A percentile compares a stretch with the other conserved stretches of the same genome.
Conservation (phyloP, 2,113 vertebrate species). For the Cebus imitator region DNA sequence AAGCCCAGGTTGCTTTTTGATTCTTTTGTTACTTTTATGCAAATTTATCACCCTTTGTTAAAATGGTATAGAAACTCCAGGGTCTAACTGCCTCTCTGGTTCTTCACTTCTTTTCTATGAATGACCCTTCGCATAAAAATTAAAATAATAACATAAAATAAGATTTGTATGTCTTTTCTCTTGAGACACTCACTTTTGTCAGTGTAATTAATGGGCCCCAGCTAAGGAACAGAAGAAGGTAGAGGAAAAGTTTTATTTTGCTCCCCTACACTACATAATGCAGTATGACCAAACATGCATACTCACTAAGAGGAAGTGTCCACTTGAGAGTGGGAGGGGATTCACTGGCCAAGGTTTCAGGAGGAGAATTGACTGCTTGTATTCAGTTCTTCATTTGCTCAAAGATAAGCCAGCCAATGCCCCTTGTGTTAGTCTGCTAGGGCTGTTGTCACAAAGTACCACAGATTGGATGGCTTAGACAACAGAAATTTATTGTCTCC, state of each 20-base stretch:
- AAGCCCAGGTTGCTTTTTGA: not conserved
- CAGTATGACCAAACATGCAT: not conserved
- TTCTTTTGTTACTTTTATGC: not conserved
- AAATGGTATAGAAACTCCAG: not conserved
- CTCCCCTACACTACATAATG: rapidly evolving
- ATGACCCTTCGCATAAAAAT: not conserved
- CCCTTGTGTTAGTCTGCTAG: not conserved
- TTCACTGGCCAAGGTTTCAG: not conserved
- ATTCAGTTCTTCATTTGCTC: not conserved
- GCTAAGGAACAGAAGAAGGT: not conserved
- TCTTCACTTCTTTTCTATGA: not conserved
- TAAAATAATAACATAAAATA: not conserved
- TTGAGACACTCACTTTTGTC: not conserved
- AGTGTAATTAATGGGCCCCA: not conserved
- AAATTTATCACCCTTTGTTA: not conserved
- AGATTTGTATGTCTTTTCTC: not conserved
- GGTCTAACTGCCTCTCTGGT: not conserved
- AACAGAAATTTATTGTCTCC: not conserved
- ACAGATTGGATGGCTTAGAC: not conserved
- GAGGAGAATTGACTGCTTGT: not conserved
- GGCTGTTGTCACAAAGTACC: not conserved
- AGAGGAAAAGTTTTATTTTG: not conserved
- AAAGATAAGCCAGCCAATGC: not conserved
- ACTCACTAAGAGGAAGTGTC: too few species aligned
- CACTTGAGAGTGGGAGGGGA: not conserved